Evolutionary conservation across 2,113 vertebrate genomes (phyloP).

Genomic region (Grammomys surdaster): DNA sequence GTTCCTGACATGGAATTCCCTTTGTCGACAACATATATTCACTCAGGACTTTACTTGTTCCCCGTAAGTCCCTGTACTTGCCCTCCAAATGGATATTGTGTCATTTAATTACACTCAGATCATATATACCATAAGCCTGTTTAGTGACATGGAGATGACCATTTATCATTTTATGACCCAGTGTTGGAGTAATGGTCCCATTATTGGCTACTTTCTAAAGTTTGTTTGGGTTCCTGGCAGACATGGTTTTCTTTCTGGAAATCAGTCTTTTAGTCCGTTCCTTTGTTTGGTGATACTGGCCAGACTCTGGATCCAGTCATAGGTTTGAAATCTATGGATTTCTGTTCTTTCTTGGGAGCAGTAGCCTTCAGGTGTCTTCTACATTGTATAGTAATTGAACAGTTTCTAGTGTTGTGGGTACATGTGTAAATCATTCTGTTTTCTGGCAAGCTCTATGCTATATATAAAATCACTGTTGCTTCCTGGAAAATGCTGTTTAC

Average conservation of each 20-base stretch:
- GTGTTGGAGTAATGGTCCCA: not conserved
- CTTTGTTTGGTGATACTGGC: not conserved
- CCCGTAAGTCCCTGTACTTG: not conserved
- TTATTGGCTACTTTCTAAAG: conserved; percentile 7
- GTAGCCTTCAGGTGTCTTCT: not conserved
- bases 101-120: not conserved
- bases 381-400: not conserved
- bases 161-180: not conserved
- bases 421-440: not conserved
- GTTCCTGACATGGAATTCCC: not conserved
- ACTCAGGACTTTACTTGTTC: not conserved
- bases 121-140: not conserved
- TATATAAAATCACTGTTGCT: not conserved
- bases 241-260: not conserved
- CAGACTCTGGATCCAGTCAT: not conserved
- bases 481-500: not conserved
- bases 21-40: not conserved
- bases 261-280: not conserved
- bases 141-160: not conserved
- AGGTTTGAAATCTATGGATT: not conserved
- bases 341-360: not conserved
- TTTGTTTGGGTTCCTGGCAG: not conserved
- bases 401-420: not conserved
- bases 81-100: not conserved
- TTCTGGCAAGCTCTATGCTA: not conserved